These are phyloP conservation scores for Pachypsylla venusta DNA, from an alignment of 1,140 invertebrate genomes.

Conservation along the genomic window DNA sequence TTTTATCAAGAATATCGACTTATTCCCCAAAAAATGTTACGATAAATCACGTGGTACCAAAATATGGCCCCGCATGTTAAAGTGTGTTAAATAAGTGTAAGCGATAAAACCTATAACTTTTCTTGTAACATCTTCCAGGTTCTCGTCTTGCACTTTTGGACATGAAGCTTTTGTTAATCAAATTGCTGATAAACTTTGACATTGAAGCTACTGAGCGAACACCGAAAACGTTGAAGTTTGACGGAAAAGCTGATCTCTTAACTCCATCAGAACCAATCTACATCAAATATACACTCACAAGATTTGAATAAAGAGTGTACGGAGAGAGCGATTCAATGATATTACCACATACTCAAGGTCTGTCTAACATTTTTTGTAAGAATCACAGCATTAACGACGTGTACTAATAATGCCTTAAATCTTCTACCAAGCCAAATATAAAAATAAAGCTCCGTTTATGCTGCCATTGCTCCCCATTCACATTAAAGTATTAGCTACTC, in stretches of 20 bases:
- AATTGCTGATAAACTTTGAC: constrained; percentile 26
- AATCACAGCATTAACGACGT: no score
- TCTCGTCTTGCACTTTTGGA: constrained; percentile 31
- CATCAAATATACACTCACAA: not conserved
- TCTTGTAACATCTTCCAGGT: constrained; percentile 23
- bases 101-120: no score
- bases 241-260: not conserved
- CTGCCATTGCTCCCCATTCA: no score
- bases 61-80: constrained; percentile 22
- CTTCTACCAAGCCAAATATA: no score
- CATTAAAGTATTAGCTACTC: no score
- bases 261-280: not conserved
- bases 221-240: not conserved
- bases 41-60: constrained; percentile 2
- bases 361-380: no score
- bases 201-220: constrained; percentile 25
- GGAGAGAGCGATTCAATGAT: no score
- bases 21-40: not conserved
- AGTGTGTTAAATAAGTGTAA: not conserved
- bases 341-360: no score
- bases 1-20: not conserved
- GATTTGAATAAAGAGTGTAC: no score
- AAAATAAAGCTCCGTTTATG: no score
- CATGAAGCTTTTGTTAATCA: constrained; percentile 28
- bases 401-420: no score